A percentile compares a stretch with the other conserved stretches of the same genome.
Conservation (phyloP, 2,113 vertebrate species). For the Galeopterus variegatus region DNA sequence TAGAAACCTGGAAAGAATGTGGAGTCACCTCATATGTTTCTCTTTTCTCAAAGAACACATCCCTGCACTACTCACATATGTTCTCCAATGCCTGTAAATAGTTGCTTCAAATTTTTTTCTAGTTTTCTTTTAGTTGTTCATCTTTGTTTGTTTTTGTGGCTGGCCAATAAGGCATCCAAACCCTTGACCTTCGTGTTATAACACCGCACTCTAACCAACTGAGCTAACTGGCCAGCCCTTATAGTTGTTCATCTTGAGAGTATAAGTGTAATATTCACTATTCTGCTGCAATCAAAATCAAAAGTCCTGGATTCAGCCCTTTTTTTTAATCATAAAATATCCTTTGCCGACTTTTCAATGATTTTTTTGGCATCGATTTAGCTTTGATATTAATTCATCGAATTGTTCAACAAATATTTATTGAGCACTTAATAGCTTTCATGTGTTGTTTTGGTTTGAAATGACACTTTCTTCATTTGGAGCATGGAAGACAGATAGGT, state of each 20-base stretch:
- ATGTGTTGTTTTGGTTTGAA: background rate
- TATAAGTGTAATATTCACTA: background rate
- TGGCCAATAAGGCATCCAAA: too few species aligned
- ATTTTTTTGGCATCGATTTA: background rate
- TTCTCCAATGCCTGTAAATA: background rate
- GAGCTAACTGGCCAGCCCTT: background rate
- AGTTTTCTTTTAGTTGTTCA: background rate
- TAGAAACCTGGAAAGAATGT: background rate
- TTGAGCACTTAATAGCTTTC: background rate
- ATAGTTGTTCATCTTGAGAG: background rate
- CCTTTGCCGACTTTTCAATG: background rate
- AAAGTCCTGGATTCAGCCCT: background rate
- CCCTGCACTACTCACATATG: background rate
- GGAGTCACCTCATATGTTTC: background rate
- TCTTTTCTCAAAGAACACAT: background rate
- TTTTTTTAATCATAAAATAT: background rate
- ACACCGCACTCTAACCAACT: too few species aligned
- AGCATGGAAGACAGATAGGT: background rate
- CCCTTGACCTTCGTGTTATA: too few species aligned
- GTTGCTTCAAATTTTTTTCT: too few species aligned
- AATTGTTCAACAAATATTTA: slow-evolving; percentile 12
- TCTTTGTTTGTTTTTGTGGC: too few species aligned
- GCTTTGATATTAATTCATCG: slow-evolving; percentile 19
- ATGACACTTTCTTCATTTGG: background rate
- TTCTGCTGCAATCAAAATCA: background rate